A percentile compares a stretch with the other conserved stretches of the same genome.
phyloP scores from a whole-genome alignment of 2,113 vertebrate genomes.

The Oncorhynchus nerka region DNA sequence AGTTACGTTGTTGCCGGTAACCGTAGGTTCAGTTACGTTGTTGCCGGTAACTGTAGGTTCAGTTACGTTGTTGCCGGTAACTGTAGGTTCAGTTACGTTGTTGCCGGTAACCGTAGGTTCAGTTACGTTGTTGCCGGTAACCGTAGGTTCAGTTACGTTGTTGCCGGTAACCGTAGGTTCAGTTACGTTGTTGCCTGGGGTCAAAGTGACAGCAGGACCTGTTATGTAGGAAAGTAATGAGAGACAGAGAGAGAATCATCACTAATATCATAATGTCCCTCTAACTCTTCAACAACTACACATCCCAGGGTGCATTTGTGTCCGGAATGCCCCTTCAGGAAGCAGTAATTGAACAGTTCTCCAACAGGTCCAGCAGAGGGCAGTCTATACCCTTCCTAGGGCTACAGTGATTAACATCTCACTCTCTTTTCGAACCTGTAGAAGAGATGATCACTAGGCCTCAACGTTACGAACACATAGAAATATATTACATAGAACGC shows the following conservation, averaged over 20 bases:
- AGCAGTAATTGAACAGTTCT: no score
- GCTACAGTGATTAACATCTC: neutral
- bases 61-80: neutral
- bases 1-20: no score
- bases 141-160: neutral
- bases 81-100: neutral
- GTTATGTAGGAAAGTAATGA: neutral
- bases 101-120: neutral
- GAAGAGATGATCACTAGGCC: neutral
- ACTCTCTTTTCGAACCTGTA: neutral
- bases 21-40: neutral
- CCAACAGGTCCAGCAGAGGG: conserved; percentile 51
- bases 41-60: neutral
- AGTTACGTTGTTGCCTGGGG: neutral
- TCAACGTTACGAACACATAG: no score
- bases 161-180: neutral
- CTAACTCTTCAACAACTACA: no score
- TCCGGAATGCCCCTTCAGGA: no score
- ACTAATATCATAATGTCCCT: neutral
- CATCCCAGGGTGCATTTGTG: no score
- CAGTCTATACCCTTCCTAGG: conserved; percentile 1
- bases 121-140: neutral
- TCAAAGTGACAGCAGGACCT: neutral
- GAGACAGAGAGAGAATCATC: neutral
- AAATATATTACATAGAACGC: no score